phyloP scores from a whole-genome alignment of 2,797 vertebrate genomes.

The Setipinna tenuifilis region DNA sequence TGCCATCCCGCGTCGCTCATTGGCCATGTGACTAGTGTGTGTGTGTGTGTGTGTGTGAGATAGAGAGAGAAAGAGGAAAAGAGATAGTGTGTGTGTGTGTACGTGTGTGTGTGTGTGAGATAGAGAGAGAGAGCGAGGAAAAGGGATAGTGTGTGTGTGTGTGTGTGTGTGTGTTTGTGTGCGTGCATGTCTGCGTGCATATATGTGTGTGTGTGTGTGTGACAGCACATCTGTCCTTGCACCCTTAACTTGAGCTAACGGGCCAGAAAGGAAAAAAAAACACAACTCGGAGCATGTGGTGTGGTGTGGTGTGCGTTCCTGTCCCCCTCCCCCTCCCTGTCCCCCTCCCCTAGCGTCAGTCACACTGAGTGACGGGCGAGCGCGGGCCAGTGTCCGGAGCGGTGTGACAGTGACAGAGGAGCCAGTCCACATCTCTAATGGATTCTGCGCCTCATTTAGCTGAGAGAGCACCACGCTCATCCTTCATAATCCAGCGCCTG shows the following conservation, averaged over 20 bases:
- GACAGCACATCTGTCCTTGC: not conserved
- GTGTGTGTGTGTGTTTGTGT: slow-evolving; percentile 55
- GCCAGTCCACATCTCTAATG: slow-evolving; percentile 48
- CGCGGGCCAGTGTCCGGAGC: slow-evolving; percentile 39
- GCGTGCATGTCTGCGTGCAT: not conserved
- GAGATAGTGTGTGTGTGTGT: too few relatives aligned
- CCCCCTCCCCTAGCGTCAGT: slow-evolving; percentile 42
- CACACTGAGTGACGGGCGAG: slow-evolving; percentile 45
- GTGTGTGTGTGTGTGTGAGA: too few relatives aligned
- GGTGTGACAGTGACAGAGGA: slow-evolving; percentile 50
- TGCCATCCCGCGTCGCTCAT: slow-evolving; percentile 14
- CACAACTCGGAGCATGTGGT: not conserved
- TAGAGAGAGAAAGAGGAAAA: too few relatives aligned
- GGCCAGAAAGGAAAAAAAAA: not conserved
- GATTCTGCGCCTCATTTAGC: slow-evolving; percentile 52
- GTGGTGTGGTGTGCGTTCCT: too few relatives aligned
- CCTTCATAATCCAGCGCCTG: slow-evolving; percentile 44
- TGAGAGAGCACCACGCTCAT: slow-evolving; percentile 42
- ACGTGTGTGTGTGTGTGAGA: too few relatives aligned
- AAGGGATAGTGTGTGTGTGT: too few relatives aligned
- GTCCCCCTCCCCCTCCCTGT: not conserved
- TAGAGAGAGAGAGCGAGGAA: too few relatives aligned
- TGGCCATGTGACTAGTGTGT: not conserved
- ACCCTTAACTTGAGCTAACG: slow-evolving; percentile 6
- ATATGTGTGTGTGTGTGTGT: too few relatives aligned